Evolutionary conservation across 2,797 vertebrate genomes (phyloP), one percentile per base, ranked within the genome.

Genomic region (Malacoraja senta): DNA sequence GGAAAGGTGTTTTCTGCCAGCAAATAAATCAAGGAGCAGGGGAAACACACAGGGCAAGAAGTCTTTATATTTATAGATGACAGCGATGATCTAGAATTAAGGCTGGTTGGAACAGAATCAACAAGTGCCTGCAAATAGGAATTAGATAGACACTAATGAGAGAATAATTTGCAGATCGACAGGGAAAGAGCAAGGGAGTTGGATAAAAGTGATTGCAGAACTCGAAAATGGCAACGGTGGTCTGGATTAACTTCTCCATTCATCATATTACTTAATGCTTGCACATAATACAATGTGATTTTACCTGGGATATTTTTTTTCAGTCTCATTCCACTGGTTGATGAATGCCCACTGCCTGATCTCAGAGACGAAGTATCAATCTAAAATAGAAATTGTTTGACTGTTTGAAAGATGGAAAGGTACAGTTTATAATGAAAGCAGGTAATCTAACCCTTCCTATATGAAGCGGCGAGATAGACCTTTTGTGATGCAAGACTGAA

Each of bases 341-440:
- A 44, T 58, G 71, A 92, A 1, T 76, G 71, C 1, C 71, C 65
- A 38, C 63, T 91, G 65, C 65, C 26, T 9, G 90, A 53, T 76
- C 90, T 72, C 4, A 92, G 71, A 2, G 90, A 92, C 2, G 90
- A 76, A 76, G 38, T 71, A 76, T 92, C 90, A 58, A 92, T 92
- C 90, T 92, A 9, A 58, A 91, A 24, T 9, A 53, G 44, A 53
- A 53, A 53, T 53, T 53, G 44, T 6, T 53, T 53, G 44, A 53
- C 44, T 53, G 44, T 53, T 53, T 53, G 44, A 53, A 53, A 53
- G 44, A 53, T 53, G 38, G 32, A 91, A 44, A 26, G 21, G 35
- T 72, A 21, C 44, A 72, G 3, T 7, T 1, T 35, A 19, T 12
- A 80, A 32, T 17, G 4, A 35, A 35, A 80, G n/a, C n/a, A 32